phyloP scores from a whole-genome alignment of 2,888 invertebrate genomes.

The Tanaodytes sp. region DNA sequence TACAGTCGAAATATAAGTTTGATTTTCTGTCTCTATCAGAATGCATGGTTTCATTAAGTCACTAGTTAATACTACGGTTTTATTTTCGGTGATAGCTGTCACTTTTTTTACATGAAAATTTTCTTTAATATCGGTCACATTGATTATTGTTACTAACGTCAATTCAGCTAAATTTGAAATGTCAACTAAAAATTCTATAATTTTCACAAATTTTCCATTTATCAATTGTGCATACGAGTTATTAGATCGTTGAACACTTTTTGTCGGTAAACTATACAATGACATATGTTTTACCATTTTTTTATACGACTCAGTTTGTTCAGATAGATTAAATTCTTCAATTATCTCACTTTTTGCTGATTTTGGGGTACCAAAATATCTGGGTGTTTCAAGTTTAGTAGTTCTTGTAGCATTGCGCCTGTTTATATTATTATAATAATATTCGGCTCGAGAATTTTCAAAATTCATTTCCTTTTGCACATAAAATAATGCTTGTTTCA shows the following conservation, averaged over 20 bases:
- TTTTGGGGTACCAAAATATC: conserved; percentile 21
- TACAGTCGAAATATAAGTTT: conserved; percentile 15
- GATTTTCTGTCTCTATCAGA: background rate
- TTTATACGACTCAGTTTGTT: conserved; percentile 13
- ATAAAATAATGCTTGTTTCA: conserved; percentile 11
- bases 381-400: conserved; percentile 1
- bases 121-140: background rate
- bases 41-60: conserved; percentile 14
- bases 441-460: conserved; percentile 15
- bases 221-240: conserved; percentile 16
- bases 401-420: conserved; percentile 16
- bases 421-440: conserved; percentile 9
- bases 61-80: background rate
- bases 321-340: conserved; percentile 19
- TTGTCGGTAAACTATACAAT: conserved; percentile 9
- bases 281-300: conserved; percentile 25
- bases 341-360: background rate
- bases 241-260: background rate
- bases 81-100: background rate
- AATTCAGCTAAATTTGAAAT: conserved; percentile 1
- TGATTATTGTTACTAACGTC: background rate
- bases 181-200: conserved; percentile 16
- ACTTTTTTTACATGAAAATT: conserved; percentile 15
- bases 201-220: conserved; percentile 15
- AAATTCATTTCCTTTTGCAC: conserved; percentile 12